Evolutionary conservation across 2,888 invertebrate species (phyloP), one percentile per base, ranked within the genome.

Genomic region (Erannis defoliaria): DNA sequence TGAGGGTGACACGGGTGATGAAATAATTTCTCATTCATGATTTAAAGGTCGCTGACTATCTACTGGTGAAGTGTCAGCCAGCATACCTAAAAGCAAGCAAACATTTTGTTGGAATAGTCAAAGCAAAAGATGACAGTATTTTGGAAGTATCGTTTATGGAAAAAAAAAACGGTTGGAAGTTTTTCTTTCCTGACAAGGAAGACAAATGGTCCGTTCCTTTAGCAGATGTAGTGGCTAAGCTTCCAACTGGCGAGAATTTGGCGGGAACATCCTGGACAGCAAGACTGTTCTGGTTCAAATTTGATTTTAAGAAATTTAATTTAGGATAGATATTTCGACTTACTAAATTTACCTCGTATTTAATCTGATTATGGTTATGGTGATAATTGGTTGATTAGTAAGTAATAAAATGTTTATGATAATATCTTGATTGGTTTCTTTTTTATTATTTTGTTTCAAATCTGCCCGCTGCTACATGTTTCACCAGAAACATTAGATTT

Each of bases 1-100:
- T 35, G 35, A 35, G 35, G 35, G 14, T 35, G 35, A 35, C 35
- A 35, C 35, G 14, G 35, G 35, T n/a, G 35, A 35, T n/a, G 35
- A 35, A 35, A 35, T 35, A 35, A 14, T 35, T 35, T 14, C 10
- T 35, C 35, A 35, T 35, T 14, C 35, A 35, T 35, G 35, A 35
- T 14, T 14, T 35, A 35, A 35, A 35, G 3, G n/a, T 35, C 8
- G 35, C 9, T 35, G 35, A 35, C 14, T 35, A 14, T 35, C 35
- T 35, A 35, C n/a, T 35, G 14, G 35, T 35, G 35, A 14, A 35
- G 35, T 35, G 35, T 35, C n/a, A 14, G 14, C 14, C 35, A 35
- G 33, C 33, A 35, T 35, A n/a, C 35, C 35, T 35, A 14, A 35
- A 35, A n/a, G 35, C 33, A 3, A 33, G 33, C 33, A 33, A 33